These are phyloP conservation scores for Ptiloglossa arizonensis DNA, from an alignment of 1,140 invertebrate genomes.

Conservation along the genomic window DNA sequence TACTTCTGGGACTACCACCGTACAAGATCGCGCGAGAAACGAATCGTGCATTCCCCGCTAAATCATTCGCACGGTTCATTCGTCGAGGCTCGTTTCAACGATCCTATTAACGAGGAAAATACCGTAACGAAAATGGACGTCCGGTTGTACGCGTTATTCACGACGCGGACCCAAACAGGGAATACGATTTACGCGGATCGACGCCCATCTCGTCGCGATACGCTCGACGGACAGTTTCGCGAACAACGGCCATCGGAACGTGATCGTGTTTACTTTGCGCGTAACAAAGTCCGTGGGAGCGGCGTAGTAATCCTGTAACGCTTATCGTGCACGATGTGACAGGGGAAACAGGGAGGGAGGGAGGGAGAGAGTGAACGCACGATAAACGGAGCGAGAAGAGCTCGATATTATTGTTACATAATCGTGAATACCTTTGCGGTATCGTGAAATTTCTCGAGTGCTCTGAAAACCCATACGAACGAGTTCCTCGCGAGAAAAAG, in stretches of 20 bases:
- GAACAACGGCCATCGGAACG: conserved; percentile 14
- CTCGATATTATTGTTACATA: conserved; percentile 44
- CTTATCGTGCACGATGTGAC: conserved; percentile 44
- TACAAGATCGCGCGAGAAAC: no score
- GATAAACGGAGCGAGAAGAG: conserved; percentile 36
- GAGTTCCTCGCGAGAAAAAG: no score
- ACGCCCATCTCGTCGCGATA: no score
- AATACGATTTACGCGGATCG: background rate
- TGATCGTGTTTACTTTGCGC: conserved; percentile 22
- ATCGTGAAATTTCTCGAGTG: background rate
- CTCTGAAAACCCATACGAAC: no score
- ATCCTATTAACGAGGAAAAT: conserved; percentile 5
- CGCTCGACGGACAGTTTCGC: background rate
- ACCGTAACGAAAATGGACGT: background rate
- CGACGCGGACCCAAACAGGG: background rate
- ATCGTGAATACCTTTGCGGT: background rate
- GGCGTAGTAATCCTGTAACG: conserved; percentile 36
- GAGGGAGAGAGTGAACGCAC: background rate
- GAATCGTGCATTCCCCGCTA: background rate
- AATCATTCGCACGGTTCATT: no score
- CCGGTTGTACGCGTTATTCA: no score
- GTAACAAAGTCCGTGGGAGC: conserved; percentile 42
- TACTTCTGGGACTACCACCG: no score
- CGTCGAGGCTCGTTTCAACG: background rate
- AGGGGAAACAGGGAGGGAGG: conserved; percentile 1